Conservation (phyloP, 2,888 invertebrate species). For the Malthinus seriepunctatus region DNA sequence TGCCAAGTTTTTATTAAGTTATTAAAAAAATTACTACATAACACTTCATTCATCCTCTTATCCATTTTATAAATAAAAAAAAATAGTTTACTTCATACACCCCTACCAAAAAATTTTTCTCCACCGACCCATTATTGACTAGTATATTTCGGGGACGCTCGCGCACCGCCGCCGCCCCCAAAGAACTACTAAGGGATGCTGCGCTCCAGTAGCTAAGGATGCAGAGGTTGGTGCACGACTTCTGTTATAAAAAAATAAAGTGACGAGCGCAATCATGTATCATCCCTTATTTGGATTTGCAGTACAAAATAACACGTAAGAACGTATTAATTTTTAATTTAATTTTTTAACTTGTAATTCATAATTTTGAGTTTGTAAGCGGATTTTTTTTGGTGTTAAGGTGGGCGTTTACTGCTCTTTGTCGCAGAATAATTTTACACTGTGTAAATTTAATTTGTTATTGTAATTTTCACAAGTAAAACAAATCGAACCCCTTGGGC, state of each 20-base stretch:
- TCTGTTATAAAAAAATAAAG: conserved; percentile 15
- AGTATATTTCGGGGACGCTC: conserved; percentile 45
- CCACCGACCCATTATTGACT: conserved; percentile 51
- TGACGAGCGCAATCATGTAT: conserved; percentile 26
- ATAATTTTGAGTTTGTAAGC: no score
- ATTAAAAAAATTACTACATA: conserved; percentile 5
- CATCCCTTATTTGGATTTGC: conserved; percentile 17
- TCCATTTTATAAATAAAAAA: conserved; percentile 22
- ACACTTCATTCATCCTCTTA: conserved; percentile 18
- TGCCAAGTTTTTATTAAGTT: neutral
- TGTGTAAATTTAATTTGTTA: no score
- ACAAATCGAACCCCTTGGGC: no score
- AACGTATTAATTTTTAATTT: conserved; percentile 11
- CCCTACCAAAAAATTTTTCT: conserved; percentile 42
- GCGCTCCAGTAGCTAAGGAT: conserved; percentile 51
- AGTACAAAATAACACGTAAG: conserved; percentile 23
- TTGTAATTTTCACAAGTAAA: no score
- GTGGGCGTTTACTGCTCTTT: conserved; percentile 25
- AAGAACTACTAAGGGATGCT: conserved; percentile 48
- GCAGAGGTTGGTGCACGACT: conserved; percentile 33
- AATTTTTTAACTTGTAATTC: neutral
- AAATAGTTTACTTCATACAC: conserved; percentile 39
- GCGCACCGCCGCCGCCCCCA: conserved; percentile 43
- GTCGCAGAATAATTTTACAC: conserved; percentile 5
- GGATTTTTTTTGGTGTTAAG: neutral